A percentile compares a stretch with the other conserved stretches of the same genome.
Evolutionary conservation across 2,888 invertebrate species (phyloP).

Genomic region (Chaetoderma sp.): DNA sequence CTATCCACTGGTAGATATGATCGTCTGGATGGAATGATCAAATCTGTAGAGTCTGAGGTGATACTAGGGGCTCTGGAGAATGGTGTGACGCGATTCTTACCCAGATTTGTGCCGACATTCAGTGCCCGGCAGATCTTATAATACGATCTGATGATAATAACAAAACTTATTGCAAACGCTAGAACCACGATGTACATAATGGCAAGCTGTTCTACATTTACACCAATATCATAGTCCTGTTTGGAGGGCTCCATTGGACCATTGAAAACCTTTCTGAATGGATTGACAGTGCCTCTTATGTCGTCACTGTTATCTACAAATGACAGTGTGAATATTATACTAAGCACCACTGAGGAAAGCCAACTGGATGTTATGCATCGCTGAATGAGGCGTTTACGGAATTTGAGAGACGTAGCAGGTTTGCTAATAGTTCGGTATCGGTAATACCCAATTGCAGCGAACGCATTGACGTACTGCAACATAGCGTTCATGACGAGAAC

Average conservation of each 20-base stretch:
- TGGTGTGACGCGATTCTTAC: constrained; percentile 50
- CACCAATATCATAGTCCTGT: neutral
- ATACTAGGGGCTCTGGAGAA: constrained; percentile 40
- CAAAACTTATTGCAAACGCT: constrained; percentile 42
- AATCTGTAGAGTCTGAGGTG: constrained; percentile 42
- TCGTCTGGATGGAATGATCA: constrained; percentile 11
- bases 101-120: constrained; percentile 42
- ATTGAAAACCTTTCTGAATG: constrained; percentile 33
- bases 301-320: constrained; percentile 39
- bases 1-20: constrained; percentile 22
- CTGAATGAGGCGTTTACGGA: constrained; percentile 52
- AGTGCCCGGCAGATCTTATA: constrained; percentile 52
- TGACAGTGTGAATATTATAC: constrained; percentile 48
- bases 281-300: constrained; percentile 44
- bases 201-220: constrained; percentile 37
- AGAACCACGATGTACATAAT: constrained; percentile 43
- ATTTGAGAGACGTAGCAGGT: constrained; percentile 46
- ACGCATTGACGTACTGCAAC: constrained; percentile 60
- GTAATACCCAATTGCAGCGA: constrained; percentile 59
- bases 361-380: constrained; percentile 53
- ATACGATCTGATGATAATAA: constrained; percentile 49
- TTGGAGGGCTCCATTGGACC: neutral
- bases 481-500: constrained; percentile 53
- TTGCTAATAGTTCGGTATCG: constrained; percentile 46
- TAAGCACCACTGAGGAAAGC: constrained; percentile 49